A percentile compares a stretch with the other conserved stretches of the same genome.
Conservation (phyloP, 2,113 vertebrate species). For the Hemibagrus wyckioides region DNA sequence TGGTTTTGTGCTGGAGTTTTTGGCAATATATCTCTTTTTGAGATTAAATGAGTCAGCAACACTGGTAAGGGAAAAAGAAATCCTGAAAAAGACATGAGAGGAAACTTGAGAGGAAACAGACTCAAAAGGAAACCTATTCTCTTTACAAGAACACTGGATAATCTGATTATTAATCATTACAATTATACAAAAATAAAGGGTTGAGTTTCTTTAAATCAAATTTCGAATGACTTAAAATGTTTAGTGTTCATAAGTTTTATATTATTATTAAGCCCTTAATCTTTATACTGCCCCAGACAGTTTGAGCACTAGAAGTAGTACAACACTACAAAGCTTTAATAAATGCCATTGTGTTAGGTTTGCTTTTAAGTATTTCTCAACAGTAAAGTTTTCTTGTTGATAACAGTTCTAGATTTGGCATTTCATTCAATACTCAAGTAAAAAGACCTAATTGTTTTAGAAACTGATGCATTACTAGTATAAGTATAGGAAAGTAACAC, state of each 20-base stretch:
- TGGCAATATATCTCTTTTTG: neutral
- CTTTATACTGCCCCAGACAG: neutral
- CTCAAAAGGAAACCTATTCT: neutral
- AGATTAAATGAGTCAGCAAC: neutral
- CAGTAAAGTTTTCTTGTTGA: neutral
- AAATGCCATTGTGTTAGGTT: neutral
- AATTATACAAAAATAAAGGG: neutral
- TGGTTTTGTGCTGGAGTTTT: neutral
- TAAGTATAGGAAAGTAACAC: neutral
- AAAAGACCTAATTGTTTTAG: neutral
- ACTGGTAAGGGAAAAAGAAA: neutral
- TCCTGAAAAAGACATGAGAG: neutral
- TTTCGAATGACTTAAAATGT: neutral
- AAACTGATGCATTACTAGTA: neutral
- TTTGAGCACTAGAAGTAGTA: neutral
- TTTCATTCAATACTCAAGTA: neutral
- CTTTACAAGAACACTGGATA: too few species aligned
- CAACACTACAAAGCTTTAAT: neutral
- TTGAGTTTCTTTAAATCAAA: neutral
- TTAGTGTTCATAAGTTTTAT: neutral
- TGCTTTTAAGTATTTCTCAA: neutral
- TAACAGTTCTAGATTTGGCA: neutral
- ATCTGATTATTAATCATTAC: neutral
- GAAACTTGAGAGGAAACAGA: neutral
- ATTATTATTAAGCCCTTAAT: neutral